phyloP scores from a whole-genome alignment of 1,140 invertebrate species.

The Drosophila varians region DNA sequence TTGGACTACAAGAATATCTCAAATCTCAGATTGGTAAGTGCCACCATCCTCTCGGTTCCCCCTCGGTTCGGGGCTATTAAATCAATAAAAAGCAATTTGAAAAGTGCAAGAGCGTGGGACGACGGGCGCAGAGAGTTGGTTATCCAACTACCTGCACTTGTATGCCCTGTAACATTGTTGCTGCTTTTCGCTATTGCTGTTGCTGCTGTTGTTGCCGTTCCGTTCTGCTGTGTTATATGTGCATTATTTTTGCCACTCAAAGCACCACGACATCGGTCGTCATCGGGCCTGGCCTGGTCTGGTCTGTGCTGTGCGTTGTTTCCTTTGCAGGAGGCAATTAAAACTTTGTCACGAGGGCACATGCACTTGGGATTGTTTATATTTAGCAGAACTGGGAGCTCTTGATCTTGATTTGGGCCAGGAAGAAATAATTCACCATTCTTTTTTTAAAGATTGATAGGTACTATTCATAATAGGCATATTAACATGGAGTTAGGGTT shows the following conservation, averaged over 20 bases:
- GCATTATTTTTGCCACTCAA: conserved; percentile 61
- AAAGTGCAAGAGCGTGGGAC: conserved; percentile 69
- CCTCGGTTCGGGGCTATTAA: conserved; percentile 50
- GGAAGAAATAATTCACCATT: neutral
- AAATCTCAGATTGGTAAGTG: conserved; percentile 90
- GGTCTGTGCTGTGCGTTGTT: conserved; percentile 26
- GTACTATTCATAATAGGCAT: no score
- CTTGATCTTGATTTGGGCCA: conserved; percentile 6
- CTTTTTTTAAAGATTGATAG: no score
- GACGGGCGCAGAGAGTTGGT: conserved; percentile 26
- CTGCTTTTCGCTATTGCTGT: conserved; percentile 10
- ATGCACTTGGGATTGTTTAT: conserved; percentile 38
- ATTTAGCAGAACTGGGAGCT: conserved; percentile 13
- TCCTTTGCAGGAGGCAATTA: conserved; percentile 51
- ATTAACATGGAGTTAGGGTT: no score
- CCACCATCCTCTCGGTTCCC: neutral
- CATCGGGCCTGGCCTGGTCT: conserved; percentile 1
- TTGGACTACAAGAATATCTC: conserved; percentile 90
- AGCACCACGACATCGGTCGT: conserved; percentile 24
- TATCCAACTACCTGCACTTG: conserved; percentile 59
- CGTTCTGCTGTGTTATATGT: conserved; percentile 16
- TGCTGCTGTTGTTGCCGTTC: neutral
- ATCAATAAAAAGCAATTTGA: conserved; percentile 80
- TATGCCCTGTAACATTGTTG: neutral
- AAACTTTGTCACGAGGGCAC: conserved; percentile 52